Evolutionary conservation across 2,113 vertebrate species (phyloP).

Genomic region (Elaphurus davidianus): DNA sequence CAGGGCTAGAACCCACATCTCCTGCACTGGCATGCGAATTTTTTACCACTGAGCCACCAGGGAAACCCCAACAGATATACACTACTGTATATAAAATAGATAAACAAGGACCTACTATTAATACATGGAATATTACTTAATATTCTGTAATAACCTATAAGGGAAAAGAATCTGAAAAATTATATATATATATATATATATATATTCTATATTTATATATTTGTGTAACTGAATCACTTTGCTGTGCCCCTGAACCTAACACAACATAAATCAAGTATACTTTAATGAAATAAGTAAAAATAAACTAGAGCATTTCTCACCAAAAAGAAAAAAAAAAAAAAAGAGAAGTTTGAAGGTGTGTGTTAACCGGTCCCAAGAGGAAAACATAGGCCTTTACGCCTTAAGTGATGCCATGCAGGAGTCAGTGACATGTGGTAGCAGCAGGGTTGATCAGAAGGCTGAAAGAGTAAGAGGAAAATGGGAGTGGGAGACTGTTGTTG

Average conservation of each 20-base stretch:
- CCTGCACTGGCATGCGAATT: background rate
- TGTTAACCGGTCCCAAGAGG: background rate
- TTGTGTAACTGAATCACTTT: background rate
- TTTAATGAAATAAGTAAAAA: background rate
- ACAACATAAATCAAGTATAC: background rate
- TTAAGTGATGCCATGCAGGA: no score
- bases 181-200: background rate
- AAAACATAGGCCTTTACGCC: background rate
- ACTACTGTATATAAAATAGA: background rate
- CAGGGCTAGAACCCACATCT: background rate
- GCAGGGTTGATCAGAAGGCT: background rate
- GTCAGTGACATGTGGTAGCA: background rate
- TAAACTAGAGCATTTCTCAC: background rate
- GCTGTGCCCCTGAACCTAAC: background rate
- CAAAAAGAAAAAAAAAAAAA: background rate
- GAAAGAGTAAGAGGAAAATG: background rate
- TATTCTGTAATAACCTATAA: background rate
- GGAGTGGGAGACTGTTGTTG: background rate
- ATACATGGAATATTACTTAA: background rate
- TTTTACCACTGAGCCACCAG: background rate
- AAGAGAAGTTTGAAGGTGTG: background rate
- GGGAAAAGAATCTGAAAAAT: background rate
- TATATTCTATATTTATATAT: background rate
- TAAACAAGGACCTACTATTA: background rate
- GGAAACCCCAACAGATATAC: background rate